Evolutionary conservation across 2,113 vertebrate genomes (phyloP).

Genomic region (Alexandromys fortis): DNA sequence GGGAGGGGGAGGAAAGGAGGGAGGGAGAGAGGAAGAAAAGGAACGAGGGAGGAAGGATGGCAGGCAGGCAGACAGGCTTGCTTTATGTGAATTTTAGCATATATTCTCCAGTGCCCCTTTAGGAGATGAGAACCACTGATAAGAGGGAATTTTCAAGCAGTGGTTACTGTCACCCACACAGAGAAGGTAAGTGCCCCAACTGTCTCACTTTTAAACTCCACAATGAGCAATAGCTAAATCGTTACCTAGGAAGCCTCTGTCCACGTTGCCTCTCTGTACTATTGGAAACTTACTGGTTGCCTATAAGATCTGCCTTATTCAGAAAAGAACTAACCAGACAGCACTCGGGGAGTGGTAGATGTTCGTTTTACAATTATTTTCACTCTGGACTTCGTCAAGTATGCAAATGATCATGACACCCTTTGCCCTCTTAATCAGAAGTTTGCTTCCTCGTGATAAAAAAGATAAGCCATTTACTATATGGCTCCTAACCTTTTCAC

Average conservation of each 20-base stretch:
- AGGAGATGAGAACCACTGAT: neutral
- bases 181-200: constrained; percentile 16
- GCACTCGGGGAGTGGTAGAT: neutral
- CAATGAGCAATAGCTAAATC: constrained; percentile 33
- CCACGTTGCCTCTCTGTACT: neutral
- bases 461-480: constrained; percentile 72
- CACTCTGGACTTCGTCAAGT: constrained; percentile 58
- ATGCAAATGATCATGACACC: constrained; percentile 61
- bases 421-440: constrained; percentile 76
- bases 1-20: neutral
- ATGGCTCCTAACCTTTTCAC: constrained; percentile 74
- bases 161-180: neutral
- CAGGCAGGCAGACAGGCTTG: neutral
- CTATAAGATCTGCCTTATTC: neutral
- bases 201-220: constrained; percentile 57
- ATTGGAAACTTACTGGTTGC: constrained; percentile 61
- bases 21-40: neutral
- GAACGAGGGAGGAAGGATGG: too few relatives aligned
- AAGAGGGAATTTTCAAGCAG: neutral
- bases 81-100: constrained; percentile 40
- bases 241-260: neutral
- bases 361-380: constrained; percentile 37
- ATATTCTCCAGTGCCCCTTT: constrained; percentile 30
- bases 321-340: neutral
- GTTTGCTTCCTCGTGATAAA: constrained; percentile 76